phyloP scores from a whole-genome alignment of 2,888 invertebrate genomes.

The Luperina nickerlii region DNA sequence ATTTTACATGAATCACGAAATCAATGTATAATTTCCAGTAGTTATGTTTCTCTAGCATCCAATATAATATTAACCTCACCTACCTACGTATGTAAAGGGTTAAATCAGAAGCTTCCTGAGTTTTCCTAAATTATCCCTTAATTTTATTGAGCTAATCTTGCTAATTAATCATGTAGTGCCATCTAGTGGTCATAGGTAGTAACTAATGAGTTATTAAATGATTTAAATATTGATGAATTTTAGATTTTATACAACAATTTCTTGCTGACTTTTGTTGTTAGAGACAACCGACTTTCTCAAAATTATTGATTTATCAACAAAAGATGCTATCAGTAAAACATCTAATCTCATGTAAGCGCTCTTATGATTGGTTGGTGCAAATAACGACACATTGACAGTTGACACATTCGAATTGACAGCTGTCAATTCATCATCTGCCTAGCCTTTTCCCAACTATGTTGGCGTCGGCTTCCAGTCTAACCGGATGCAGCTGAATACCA shows the following conservation, averaged over 20 bases:
- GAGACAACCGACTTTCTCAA: background rate
- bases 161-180: conserved; percentile 23
- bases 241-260: background rate
- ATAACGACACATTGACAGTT: background rate
- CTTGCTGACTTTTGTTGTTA: background rate
- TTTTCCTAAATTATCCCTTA: background rate
- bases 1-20: background rate
- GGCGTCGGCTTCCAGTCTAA: too few species aligned
- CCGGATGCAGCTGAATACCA: too few species aligned
- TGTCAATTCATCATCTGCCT: background rate
- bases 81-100: background rate
- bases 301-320: background rate
- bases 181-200: conserved; percentile 14
- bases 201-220: background rate
- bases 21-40: background rate
- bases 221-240: background rate
- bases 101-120: background rate
- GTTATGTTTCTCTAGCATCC: background rate
- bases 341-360: background rate
- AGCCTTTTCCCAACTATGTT: too few species aligned
- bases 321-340: too few species aligned
- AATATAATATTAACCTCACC: conserved; percentile 7
- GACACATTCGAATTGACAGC: background rate
- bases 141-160: conserved; percentile 7
- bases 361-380: background rate